Evolutionary conservation across 1,140 invertebrate species (phyloP).

Genomic region (Macrocentrus cingulum): DNA sequence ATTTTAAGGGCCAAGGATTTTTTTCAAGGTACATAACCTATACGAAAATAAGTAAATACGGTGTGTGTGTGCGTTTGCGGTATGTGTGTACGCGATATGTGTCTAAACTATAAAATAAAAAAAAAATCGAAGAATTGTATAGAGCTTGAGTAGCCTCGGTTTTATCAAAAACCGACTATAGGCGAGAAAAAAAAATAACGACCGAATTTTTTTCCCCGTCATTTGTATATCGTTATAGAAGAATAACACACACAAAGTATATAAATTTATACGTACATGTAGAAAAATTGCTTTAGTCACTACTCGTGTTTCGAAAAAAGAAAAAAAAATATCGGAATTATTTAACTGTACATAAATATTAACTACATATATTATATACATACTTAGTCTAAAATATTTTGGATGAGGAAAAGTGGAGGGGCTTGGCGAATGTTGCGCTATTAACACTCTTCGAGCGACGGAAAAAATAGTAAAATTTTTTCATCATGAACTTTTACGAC

Average conservation of each 20-base stretch:
- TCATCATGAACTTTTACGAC: too few relatives aligned
- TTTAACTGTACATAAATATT: background rate
- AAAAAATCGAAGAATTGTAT: constrained; percentile 14
- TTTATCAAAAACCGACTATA: background rate
- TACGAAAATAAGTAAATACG: constrained; percentile 1
- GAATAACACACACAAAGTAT: too few relatives aligned
- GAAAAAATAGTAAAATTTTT: too few relatives aligned
- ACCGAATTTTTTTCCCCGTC: background rate
- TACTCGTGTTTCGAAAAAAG: too few relatives aligned
- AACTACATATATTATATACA: too few relatives aligned
- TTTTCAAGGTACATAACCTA: background rate
- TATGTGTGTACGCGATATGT: background rate
- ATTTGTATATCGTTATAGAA: too few relatives aligned
- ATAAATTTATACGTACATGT: too few relatives aligned
- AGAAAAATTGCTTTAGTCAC: too few relatives aligned
- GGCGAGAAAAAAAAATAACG: background rate
- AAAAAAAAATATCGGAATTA: background rate
- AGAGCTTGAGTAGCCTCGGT: constrained; percentile 16
- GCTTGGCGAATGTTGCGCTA: too few relatives aligned
- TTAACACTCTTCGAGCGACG: too few relatives aligned
- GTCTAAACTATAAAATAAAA: background rate
- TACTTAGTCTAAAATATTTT: too few relatives aligned
- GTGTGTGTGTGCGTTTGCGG: constrained; percentile 11
- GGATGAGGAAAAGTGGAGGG: too few relatives aligned
- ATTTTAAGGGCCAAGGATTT: background rate